phyloP scores from a whole-genome alignment of 2,113 vertebrate genomes.

The Charadrius vociferus region DNA sequence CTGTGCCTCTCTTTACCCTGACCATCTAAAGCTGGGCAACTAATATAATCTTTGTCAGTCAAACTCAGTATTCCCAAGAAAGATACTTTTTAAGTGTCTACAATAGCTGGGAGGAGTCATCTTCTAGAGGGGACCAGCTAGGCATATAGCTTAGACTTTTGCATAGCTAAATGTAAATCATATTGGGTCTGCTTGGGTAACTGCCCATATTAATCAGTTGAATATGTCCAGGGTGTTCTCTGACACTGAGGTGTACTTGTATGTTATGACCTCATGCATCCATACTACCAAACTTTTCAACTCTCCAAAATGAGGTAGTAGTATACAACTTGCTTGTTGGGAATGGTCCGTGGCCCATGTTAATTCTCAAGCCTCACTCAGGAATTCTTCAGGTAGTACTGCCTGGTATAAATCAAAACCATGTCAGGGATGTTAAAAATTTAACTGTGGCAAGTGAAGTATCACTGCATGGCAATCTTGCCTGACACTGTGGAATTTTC shows the following conservation, averaged over 20 bases:
- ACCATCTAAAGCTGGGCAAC: background rate
- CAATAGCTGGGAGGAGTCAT: background rate
- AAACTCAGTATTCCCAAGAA: background rate
- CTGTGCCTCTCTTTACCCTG: background rate
- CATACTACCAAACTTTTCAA: background rate
- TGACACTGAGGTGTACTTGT: background rate
- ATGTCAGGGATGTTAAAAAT: background rate
- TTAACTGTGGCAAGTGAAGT: background rate
- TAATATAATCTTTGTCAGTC: background rate
- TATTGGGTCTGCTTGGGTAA: background rate
- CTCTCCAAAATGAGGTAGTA: background rate
- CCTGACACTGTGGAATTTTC: background rate
- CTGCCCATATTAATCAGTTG: background rate
- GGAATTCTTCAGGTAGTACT: background rate
- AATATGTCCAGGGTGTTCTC: background rate
- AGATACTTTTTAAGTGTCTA: background rate
- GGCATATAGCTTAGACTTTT: background rate
- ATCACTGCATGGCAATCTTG: background rate
- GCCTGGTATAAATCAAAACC: background rate
- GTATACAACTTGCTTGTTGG: background rate
- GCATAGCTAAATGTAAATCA: background rate
- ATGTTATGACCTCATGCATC: background rate
- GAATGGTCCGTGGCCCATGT: background rate
- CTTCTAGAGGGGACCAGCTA: background rate
- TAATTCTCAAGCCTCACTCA: background rate